Conservation (phyloP, 2,113 vertebrate genomes). For the Microcebus lehilahytsara region DNA sequence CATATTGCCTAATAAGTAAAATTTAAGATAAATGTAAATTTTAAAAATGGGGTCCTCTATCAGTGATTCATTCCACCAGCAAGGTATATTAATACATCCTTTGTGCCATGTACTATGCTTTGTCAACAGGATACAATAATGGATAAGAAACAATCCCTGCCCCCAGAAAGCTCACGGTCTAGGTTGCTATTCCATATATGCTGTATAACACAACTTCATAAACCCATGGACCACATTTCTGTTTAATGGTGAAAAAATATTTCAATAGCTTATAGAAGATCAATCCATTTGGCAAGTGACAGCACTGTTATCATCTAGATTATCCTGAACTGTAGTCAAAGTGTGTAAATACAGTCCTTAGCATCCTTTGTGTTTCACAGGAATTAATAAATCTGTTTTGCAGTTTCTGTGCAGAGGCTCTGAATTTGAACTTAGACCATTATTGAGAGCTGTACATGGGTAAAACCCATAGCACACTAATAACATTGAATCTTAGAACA, state of each 20-base stretch:
- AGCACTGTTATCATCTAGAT: background rate
- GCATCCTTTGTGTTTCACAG: background rate
- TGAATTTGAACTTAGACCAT: conserved; percentile 14
- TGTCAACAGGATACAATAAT: background rate
- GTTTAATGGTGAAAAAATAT: background rate
- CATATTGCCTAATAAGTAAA: background rate
- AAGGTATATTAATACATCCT: background rate
- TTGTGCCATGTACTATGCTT: background rate
- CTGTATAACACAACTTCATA: background rate
- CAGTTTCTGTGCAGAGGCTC: background rate
- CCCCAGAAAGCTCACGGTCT: background rate
- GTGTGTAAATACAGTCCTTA: background rate
- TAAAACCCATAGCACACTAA: background rate
- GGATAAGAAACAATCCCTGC: background rate
- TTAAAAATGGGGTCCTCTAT: background rate
- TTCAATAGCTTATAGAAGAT: conserved; percentile 7
- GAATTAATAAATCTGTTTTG: background rate
- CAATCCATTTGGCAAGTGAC: background rate
- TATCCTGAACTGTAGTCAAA: background rate
- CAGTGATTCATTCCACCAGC: background rate
- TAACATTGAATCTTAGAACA: background rate
- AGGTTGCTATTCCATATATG: background rate
- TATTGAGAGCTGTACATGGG: background rate
- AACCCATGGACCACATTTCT: background rate
- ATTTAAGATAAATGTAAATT: background rate